phyloP scores from a whole-genome alignment of 53 echinoderm and acorn worm genomes.

The Actinopyga echinites region DNA sequence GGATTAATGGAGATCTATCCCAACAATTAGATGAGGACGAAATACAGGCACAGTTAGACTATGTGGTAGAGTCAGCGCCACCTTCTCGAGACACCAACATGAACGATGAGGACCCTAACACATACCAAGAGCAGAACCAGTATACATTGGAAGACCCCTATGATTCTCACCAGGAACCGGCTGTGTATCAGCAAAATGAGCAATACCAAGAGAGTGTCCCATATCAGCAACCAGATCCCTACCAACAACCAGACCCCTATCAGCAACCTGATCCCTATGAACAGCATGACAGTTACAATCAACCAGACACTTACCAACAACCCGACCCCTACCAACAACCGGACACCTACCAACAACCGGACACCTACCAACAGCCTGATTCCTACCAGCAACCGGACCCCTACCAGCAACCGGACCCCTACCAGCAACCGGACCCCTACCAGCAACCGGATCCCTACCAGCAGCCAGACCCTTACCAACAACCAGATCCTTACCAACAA shows the following conservation, averaged over 20 bases:
- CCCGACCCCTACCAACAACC: conserved; percentile 3
- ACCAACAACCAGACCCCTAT: conserved; percentile 24
- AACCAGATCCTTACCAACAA: conserved; percentile 43
- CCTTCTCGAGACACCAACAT: conserved; percentile 34
- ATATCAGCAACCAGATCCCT: neutral
- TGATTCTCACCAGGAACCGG: neutral
- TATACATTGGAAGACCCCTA: conserved; percentile 15
- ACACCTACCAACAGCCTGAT: neutral
- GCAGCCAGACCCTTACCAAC: conserved; percentile 3
- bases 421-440: conserved; percentile 17
- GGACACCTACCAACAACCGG: neutral
- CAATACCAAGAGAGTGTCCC: neutral
- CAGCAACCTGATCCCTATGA: neutral
- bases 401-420: conserved; percentile 3
- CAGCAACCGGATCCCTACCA: conserved; percentile 32
- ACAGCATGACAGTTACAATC: neutral
- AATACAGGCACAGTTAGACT: conserved; percentile 37
- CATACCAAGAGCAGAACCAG: neutral
- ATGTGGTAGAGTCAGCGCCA: conserved; percentile 58
- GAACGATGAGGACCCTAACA: too few relatives aligned
- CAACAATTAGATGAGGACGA: conserved; percentile 18
- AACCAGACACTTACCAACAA: neutral
- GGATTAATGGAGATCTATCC: neutral
- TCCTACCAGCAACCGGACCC: neutral
- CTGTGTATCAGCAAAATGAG: neutral